Percentiles rank a stretch among this genome's conserved stretches.
Conservation (phyloP, 2,797 vertebrate genomes). For the Macroramphosus scolopax region DNA sequence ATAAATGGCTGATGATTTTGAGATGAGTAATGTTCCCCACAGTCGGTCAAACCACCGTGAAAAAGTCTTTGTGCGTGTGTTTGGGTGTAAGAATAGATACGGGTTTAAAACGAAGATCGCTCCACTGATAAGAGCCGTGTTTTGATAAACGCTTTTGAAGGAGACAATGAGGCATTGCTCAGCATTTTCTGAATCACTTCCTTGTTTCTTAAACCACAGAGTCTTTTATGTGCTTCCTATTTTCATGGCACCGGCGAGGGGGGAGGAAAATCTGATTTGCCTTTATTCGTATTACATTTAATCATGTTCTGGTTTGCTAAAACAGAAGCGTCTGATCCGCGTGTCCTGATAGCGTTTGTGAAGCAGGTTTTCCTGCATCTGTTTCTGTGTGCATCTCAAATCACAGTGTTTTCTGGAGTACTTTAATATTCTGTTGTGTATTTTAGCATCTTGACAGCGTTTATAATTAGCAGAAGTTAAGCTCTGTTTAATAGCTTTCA, state of each 20-base stretch:
- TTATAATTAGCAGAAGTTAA: slow-evolving; percentile 2
- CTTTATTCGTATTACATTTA: slow-evolving; percentile 23
- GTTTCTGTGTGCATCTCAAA: slow-evolving; percentile 49
- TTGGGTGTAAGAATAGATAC: slow-evolving; percentile 6
- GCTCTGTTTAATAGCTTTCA: neutral
- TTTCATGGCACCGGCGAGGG: slow-evolving; percentile 9
- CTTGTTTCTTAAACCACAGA: slow-evolving; percentile 24
- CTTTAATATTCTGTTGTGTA: no score
- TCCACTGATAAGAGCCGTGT: slow-evolving; percentile 6
- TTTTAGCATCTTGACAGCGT: no score
- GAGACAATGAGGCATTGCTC: slow-evolving; percentile 41
- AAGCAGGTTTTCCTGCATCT: slow-evolving; percentile 52
- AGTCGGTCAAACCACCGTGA: no score
- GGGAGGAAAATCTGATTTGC: slow-evolving; percentile 22
- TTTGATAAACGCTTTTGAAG: slow-evolving; percentile 27
- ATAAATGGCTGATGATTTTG: neutral
- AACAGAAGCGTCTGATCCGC: slow-evolving; percentile 30
- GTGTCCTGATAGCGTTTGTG: slow-evolving; percentile 28
- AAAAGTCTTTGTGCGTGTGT: slow-evolving; percentile 3
- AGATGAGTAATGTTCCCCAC: slow-evolving; percentile 2
- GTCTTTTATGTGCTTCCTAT: slow-evolving; percentile 16
- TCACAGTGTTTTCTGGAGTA: no score
- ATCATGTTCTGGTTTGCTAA: slow-evolving; percentile 22
- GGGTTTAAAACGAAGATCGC: slow-evolving; percentile 29
- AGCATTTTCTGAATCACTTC: slow-evolving; percentile 48